Evolutionary conservation across 2,797 vertebrate species (phyloP), one percentile per base, ranked within the genome.

Genomic region (Poeciliopsis turneri): DNA sequence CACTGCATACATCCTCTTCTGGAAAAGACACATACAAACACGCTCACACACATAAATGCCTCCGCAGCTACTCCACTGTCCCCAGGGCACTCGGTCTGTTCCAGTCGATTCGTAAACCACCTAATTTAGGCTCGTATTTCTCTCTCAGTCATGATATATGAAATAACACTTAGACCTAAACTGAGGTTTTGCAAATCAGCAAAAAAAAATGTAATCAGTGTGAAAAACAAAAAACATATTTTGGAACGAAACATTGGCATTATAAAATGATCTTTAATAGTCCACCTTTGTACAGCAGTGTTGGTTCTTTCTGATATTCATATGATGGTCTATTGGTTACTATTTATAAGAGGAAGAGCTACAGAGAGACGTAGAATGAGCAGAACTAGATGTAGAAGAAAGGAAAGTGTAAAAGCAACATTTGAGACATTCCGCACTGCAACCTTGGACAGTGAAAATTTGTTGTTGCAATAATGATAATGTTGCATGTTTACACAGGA

Each of bases 131-230:
- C 90, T 90, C 87, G 1, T 85, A 79, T n/a, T 85, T 89, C 87
- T 81, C 81, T 78, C 89, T 81, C 82, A 82, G 86, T 84, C 84
- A 94, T 92, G 84, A 91, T 79, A 89, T 93, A 93, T 94, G 94
- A 95, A 92, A 92, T 90, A 94, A 89, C 89, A 95, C 93, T 91
- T 93, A 82, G 93, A 93, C 88, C 86, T 95, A 94, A 95, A 96
- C 94, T 89, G 92, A 82, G 53, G 78, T 91, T 84, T 82, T 92
- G 89, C 89, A 93, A 94, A 93, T 92, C 81, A 92, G 91, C 83
- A 49, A 75, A 84, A 86, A 72, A 89, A 30, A 85, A 91, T 88
- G 76, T 88, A 92, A 93, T 86, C 78, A 81, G 89, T 30, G 2
- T 88, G 91, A 85, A 47, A 66, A 79, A 91, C 92, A 92, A 89